Evolutionary conservation across 2,797 vertebrate genomes (phyloP), one percentile per base, ranked within the genome.

Genomic region (Phrynocephalus forsythii): DNA sequence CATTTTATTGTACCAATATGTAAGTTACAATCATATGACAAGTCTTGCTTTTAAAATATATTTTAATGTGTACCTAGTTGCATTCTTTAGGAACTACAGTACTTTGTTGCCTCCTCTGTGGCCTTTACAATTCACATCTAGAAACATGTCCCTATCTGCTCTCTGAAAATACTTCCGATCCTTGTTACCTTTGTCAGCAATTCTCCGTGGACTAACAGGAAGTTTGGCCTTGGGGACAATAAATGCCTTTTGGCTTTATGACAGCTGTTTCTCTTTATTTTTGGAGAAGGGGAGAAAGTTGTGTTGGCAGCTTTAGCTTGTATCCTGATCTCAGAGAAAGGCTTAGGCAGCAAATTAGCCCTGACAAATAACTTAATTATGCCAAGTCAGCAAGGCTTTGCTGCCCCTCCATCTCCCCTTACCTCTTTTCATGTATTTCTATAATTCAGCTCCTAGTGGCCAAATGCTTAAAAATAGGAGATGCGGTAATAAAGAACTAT

Each of bases 241-340:
- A 72, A 79, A 71, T 50, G 82, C 24, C 67, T 84, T 83, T 88
- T 79, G 75, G 87, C 87, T 72, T 50, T 50, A 26, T 78, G 66
- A 83, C 75, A 79, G 67, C 50, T 84, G 82, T 26, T 69, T 73
- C 52, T 84, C 76, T 83, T 85, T 88, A 79, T 88, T 79, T 88
- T 79, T 60, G 82, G 75, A 56, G 48, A 18, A 67, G 5, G 63
- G 48, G 73, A 76, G 44, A 69, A 71, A 10, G 77, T 86, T 86
- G 52, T 50, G 67, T 11, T 84, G 75, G 75, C 75, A 83, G 73
- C 48, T 69, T 69, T 20, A 76, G 44, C 44, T 66, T 50, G 3
- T 56, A 67, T 44, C 81, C 48, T 87, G 69, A 52, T n/a, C 79
- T 79, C 52, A 6, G 28, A 44, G 26, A 78, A 79, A 84, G 6